Evolutionary conservation across 92 coral and sea anemone genomes (phyloP).

Genomic region (Epizoanthus scotinus): DNA sequence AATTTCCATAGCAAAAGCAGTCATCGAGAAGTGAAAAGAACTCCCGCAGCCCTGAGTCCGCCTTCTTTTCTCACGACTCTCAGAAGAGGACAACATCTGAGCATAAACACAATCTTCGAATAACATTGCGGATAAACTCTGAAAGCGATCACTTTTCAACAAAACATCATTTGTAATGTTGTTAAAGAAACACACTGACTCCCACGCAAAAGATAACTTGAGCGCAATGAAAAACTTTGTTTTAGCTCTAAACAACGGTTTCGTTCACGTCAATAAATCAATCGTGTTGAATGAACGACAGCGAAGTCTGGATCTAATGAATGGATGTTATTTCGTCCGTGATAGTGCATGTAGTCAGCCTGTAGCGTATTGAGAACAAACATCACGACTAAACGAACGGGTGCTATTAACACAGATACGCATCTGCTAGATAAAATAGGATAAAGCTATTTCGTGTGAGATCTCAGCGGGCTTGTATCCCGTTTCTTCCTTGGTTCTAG

Average conservation of each 20-base stretch:
- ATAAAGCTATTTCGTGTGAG: constrained; percentile 14
- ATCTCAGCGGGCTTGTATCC: constrained; percentile 14
- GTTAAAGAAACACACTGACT: not conserved
- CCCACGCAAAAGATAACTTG: not conserved
- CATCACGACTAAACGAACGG: no score
- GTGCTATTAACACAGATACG: no score
- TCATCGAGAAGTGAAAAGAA: constrained; percentile 2
- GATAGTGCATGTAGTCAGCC: no score
- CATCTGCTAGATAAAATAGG: constrained; percentile 5
- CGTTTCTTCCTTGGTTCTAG: constrained; percentile 1
- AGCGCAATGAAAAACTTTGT: no score
- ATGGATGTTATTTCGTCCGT: no score
- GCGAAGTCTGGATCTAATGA: no score
- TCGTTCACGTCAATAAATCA: no score
- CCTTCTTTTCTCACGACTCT: constrained; percentile 14
- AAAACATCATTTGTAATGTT: constrained; percentile 14
- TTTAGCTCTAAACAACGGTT: no score
- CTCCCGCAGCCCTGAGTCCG: constrained; percentile 34
- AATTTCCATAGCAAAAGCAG: constrained; percentile 24
- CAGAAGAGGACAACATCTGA: constrained; percentile 13
- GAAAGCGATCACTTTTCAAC: constrained; percentile 20
- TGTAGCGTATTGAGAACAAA: no score
- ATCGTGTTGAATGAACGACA: no score
- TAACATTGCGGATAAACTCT: constrained; percentile 1
- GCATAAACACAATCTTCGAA: not conserved